Evolutionary conservation across 2,113 vertebrate species (phyloP).

Genomic region (Ranitomeya variabilis): DNA sequence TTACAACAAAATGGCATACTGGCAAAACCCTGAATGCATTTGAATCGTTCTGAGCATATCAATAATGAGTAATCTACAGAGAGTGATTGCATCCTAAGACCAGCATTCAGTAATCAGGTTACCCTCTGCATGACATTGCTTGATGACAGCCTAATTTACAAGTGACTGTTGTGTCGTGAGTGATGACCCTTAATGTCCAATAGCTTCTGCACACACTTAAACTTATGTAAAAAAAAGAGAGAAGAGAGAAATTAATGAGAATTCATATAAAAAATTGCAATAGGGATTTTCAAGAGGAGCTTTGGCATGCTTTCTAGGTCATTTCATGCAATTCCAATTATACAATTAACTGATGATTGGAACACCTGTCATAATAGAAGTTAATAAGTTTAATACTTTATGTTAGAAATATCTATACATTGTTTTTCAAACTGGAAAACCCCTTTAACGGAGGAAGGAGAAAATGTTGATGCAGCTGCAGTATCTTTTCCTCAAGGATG

Average conservation of each 20-base stretch:
- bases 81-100: conserved; percentile 26
- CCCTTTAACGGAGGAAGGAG: no score
- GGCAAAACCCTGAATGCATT: not conserved
- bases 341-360: no score
- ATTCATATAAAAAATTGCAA: not conserved
- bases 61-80: not conserved
- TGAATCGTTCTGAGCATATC: not conserved
- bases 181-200: not conserved
- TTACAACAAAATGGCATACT: not conserved
- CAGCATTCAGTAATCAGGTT: conserved; percentile 31
- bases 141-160: conserved; percentile 31
- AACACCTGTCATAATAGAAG: no score
- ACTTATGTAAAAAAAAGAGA: not conserved
- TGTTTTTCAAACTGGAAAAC: no score
- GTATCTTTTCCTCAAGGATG: no score
- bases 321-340: no score
- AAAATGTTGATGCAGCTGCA: no score
- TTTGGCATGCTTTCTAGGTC: not conserved
- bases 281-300: not conserved
- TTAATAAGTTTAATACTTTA: no score
- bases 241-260: not conserved
- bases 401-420: no score
- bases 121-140: conserved; percentile 35
- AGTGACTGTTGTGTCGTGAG: not conserved
- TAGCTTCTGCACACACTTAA: not conserved